These are phyloP conservation scores for Anolis apletophallus DNA, from an alignment of 2,797 vertebrate species.

Conservation along the genomic window DNA sequence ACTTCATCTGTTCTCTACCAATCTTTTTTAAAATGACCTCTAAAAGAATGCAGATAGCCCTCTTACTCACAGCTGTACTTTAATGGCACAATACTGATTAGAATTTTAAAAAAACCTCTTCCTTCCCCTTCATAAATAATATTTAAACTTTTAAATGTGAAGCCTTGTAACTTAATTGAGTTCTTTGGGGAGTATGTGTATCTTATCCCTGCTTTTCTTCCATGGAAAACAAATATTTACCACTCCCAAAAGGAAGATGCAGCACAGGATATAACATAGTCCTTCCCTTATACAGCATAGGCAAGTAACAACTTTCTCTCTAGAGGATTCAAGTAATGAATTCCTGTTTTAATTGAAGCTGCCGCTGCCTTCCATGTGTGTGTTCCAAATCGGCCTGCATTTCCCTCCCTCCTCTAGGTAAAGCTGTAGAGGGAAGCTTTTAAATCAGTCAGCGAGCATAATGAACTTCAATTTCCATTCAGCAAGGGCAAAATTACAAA, in stretches of 20 bases:
- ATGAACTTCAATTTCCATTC: conserved; percentile 79
- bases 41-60: too few relatives aligned
- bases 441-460: conserved; percentile 74
- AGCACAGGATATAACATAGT: conserved; percentile 36
- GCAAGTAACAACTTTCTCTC: conserved; percentile 65
- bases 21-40: too few relatives aligned
- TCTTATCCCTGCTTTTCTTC: background rate
- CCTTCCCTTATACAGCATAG: conserved; percentile 33
- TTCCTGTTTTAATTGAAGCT: conserved; percentile 76
- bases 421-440: conserved; percentile 69
- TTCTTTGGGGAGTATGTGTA: background rate
- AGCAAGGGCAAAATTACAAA: conserved; percentile 79
- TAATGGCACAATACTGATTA: conserved; percentile 13
- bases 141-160: conserved; percentile 33
- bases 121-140: conserved; percentile 42
- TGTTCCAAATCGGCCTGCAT: conserved; percentile 52
- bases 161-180: background rate
- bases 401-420: conserved; percentile 58
- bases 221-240: conserved; percentile 34
- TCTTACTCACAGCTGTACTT: background rate
- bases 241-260: conserved; percentile 36
- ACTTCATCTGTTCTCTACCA: too few relatives aligned
- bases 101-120: background rate
- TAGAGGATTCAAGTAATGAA: conserved; percentile 75
- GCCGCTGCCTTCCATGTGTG: conserved; percentile 47